Evolutionary conservation across 2,797 vertebrate genomes (phyloP).

Genomic region (Mus spretus): DNA sequence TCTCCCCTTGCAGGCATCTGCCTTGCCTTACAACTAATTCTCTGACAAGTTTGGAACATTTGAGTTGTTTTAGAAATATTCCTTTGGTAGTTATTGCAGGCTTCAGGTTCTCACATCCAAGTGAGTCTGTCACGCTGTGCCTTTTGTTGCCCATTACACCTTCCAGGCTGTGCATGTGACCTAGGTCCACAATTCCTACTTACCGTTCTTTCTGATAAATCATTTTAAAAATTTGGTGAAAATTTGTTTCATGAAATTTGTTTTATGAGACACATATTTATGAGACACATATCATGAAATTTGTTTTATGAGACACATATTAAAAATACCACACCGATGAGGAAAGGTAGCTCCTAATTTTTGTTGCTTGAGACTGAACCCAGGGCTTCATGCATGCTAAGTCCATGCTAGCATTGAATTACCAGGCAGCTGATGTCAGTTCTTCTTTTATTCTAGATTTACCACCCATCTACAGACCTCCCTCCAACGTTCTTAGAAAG

Average conservation of each 20-base stretch:
- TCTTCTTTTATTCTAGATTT: not conserved
- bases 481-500: not conserved
- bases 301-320: not conserved
- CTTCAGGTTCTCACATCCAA: not conserved
- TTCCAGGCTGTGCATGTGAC: not conserved
- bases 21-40: not conserved
- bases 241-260: no score
- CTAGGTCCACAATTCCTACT: not conserved
- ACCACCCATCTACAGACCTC: not conserved
- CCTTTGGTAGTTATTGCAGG: not conserved
- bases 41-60: not conserved
- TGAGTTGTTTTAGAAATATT: not conserved
- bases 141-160: not conserved
- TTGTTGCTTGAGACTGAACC: not conserved
- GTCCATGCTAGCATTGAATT: not conserved
- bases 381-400: not conserved
- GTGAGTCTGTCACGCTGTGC: not conserved
- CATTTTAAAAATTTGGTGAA: not conserved
- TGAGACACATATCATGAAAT: not conserved
- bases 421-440: not conserved
- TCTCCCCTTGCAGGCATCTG: not conserved
- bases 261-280: not conserved
- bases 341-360: not conserved
- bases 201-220: constrained; percentile 29
- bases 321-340: constrained; percentile 1